Evolutionary conservation across 2,888 invertebrate genomes (phyloP).

Genomic region (Mylabris sibirica): DNA sequence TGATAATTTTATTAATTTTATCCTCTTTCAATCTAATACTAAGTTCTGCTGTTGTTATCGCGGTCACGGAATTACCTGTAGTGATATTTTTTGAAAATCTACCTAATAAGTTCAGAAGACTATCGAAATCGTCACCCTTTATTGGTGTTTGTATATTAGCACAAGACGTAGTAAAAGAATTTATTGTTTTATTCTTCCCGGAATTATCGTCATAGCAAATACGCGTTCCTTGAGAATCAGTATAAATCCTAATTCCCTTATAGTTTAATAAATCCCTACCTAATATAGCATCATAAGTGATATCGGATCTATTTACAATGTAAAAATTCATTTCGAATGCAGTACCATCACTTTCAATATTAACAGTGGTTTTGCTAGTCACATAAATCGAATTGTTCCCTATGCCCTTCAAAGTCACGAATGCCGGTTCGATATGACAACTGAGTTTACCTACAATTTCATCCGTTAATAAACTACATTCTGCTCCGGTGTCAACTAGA

Average conservation of each 20-base stretch:
- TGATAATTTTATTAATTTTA: conserved; percentile 41
- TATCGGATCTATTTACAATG: too few species aligned
- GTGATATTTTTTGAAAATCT: background rate
- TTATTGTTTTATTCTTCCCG: background rate
- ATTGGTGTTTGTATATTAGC: background rate
- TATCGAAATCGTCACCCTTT: background rate
- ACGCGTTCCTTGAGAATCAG: background rate
- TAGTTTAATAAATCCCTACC: conserved; percentile 20
- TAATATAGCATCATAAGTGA: conserved; percentile 22
- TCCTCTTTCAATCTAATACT: conserved; percentile 42
- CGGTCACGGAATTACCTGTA: background rate
- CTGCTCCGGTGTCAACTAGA: too few species aligned
- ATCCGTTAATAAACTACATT: too few species aligned
- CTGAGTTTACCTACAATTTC: too few species aligned
- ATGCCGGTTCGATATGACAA: too few species aligned
- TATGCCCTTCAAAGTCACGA: too few species aligned
- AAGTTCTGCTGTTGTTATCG: conserved; percentile 10
- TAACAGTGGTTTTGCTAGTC: too few species aligned
- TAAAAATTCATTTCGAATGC: too few species aligned
- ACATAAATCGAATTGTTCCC: too few species aligned
- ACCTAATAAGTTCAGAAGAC: background rate
- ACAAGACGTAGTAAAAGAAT: background rate
- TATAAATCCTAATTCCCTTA: conserved; percentile 4
- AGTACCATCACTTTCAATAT: too few species aligned
- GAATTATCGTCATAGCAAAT: background rate